Conservation (phyloP, 2,888 invertebrate species). For the Hydrotaea cyrtoneurina region DNA sequence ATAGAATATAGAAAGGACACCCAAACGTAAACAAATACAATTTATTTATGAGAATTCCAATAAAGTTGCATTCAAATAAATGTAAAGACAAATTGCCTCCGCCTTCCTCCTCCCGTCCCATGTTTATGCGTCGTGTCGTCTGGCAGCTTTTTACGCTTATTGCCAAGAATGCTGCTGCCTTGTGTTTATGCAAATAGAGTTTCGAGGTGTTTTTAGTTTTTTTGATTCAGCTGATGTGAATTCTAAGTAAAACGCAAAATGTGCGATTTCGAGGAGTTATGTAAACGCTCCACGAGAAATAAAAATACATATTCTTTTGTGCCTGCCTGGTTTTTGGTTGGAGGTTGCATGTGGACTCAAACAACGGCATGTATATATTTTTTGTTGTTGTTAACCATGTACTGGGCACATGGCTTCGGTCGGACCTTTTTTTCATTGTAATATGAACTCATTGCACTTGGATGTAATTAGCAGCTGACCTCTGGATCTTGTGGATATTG, state of each 20-base stretch:
- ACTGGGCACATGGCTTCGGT: too few relatives aligned
- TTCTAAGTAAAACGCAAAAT: conserved; percentile 40
- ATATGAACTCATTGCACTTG: too few relatives aligned
- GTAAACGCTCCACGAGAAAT: conserved; percentile 16
- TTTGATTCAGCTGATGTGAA: not conserved
- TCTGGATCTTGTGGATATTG: too few relatives aligned
- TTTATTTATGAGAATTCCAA: conserved; percentile 63
- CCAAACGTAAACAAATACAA: not conserved
- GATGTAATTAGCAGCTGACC: too few relatives aligned
- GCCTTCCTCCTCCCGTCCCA: not conserved
- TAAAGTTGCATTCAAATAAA: conserved; percentile 35
- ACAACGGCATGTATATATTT: too few relatives aligned
- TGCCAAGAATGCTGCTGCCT: conserved; percentile 43
- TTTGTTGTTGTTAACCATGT: too few relatives aligned
- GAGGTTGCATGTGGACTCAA: not conserved
- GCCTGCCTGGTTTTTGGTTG: not conserved
- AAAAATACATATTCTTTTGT: conserved; percentile 3
- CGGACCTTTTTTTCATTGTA: too few relatives aligned
- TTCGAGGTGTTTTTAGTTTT: conserved; percentile 22
- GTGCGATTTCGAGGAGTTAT: conserved; percentile 48
- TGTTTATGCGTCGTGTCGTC: not conserved
- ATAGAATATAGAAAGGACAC: conserved; percentile 37
- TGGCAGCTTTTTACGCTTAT: not conserved
- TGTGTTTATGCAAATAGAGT: conserved; percentile 58
- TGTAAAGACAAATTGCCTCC: conserved; percentile 3